Base-by-base conservation (phyloP, 2,113 vertebrate species). In the Girardinichthys multiradiatus region DNA sequence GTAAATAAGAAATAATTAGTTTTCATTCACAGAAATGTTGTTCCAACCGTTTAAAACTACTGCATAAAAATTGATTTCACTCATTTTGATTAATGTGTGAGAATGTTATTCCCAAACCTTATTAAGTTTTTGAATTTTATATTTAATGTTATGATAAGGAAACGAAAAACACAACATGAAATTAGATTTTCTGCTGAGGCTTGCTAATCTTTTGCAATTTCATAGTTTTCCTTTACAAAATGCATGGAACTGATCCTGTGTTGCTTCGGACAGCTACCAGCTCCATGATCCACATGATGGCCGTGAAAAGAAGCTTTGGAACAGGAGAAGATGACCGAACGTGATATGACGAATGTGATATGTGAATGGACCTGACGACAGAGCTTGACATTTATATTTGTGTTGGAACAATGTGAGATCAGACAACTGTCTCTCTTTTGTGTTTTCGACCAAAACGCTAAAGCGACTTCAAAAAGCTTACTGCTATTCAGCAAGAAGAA, bases 301-400 rank as follows among this genome's bases (percentile, higher is more conserved):
- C 87, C 48, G 45, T 17, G 80, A 83, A 64, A 14, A 35, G 84
- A 74, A 45, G 79, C 81, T 85, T 79, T 70, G 79, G 79, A 84
- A 75, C 13, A 45, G 60, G 77, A 85, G 80, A 73, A 58, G 68
- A 71, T 27, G 67, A 37, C 70, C 39, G 77, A 85, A 87, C 68
- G 77, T 3, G 74, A 80, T 72, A 67, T 57, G 90, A 86, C 78
- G n/a, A n/a, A n/a, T n/a, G n/a, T n/a, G n/a, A n/a, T n/a, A 54
- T 69, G 74, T 84, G 86, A 91, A 92, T 86, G 84, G 76, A 58
- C 9, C 68, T 21, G 87, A 77, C 70, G 90, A 94, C 85, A 82
- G 90, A 87, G 69, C 60, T 11, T 69, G 89, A 92, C 87, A 42
- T 89, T 89, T 85, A 76, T 79, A 80, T 92, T 92, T 85, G 86